phyloP scores from a whole-genome alignment of 2,113 vertebrate species.

The Psittacula cyanocephala region DNA sequence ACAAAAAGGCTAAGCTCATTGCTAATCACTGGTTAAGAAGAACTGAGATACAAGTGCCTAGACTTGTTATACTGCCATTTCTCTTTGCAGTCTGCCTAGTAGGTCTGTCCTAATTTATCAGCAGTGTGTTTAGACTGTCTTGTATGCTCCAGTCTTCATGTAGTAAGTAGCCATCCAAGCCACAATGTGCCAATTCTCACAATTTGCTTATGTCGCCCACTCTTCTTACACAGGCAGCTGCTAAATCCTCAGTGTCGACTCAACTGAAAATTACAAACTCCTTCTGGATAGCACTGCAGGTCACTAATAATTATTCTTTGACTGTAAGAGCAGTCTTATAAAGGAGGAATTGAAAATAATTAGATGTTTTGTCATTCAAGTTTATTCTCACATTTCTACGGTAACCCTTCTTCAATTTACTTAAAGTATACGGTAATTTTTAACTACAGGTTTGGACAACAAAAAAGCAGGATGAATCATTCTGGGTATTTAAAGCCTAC shows the following conservation, averaged over 20 bases:
- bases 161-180: slow-evolving; percentile 53
- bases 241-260: slow-evolving; percentile 32
- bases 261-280: slow-evolving; percentile 44
- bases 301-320: slow-evolving; percentile 47
- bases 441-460: slow-evolving; percentile 65
- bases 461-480: slow-evolving; percentile 62
- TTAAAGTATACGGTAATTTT: slow-evolving; percentile 56
- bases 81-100: background rate
- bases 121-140: slow-evolving; percentile 42
- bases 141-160: background rate
- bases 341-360: slow-evolving; percentile 47
- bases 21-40: background rate
- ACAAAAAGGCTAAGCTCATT: background rate
- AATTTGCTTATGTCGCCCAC: slow-evolving; percentile 51
- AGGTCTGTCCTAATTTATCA: slow-evolving; percentile 7
- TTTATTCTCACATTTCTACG: slow-evolving; percentile 51
- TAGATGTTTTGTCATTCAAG: slow-evolving; percentile 46
- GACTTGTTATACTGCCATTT: background rate
- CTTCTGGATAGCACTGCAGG: slow-evolving; percentile 43
- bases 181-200: slow-evolving; percentile 42
- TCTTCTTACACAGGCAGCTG: slow-evolving; percentile 62
- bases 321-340: slow-evolving; percentile 30
- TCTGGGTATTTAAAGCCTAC: slow-evolving; percentile 61
- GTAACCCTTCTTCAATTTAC: slow-evolving; percentile 56
- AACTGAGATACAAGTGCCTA: background rate